A percentile compares a stretch with the other conserved stretches of the same genome.
These are phyloP conservation scores for Chaetorhynchus papuensis DNA, from an alignment of 2,113 vertebrate genomes.

Conservation along the genomic window DNA sequence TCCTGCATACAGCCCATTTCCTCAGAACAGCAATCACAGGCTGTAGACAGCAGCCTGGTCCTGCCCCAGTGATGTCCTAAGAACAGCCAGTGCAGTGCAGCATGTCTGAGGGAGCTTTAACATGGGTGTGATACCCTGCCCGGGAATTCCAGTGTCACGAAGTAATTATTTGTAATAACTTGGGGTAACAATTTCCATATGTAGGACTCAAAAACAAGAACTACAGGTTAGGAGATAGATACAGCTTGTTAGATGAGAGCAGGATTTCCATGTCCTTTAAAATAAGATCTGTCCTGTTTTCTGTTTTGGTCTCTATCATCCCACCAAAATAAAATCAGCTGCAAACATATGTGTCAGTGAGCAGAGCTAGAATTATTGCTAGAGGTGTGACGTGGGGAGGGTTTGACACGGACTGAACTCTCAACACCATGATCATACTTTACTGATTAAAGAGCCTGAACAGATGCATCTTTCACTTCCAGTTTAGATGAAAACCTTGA, in stretches of 20 bases:
- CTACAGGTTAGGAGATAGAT: constrained; percentile 14
- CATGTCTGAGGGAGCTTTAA: not conserved
- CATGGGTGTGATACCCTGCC: not conserved
- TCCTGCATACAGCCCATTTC: not conserved
- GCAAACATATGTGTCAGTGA: not conserved
- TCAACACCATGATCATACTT: not conserved
- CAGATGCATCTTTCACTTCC: not conserved
- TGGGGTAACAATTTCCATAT: constrained; percentile 53
- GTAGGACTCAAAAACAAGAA: constrained; percentile 12
- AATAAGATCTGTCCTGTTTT: not conserved
- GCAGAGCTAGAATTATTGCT: not conserved
- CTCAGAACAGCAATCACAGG: not conserved
- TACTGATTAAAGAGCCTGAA: not conserved
- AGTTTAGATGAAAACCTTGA: not conserved
- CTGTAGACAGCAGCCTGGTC: not conserved
- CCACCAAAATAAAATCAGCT: not conserved
- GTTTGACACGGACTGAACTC: not conserved
- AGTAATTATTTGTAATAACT: constrained; percentile 43
- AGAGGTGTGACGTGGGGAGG: not conserved
- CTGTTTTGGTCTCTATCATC: not conserved
- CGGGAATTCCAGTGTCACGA: constrained; percentile 20
- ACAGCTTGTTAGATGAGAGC: not conserved
- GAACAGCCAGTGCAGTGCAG: not conserved
- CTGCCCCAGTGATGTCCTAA: not conserved
- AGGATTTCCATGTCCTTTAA: constrained; percentile 15